A percentile compares a stretch with the other conserved stretches of the same genome.
Evolutionary conservation across 1,140 invertebrate genomes (phyloP).

Genomic region (Drosophila quadrilineata): DNA sequence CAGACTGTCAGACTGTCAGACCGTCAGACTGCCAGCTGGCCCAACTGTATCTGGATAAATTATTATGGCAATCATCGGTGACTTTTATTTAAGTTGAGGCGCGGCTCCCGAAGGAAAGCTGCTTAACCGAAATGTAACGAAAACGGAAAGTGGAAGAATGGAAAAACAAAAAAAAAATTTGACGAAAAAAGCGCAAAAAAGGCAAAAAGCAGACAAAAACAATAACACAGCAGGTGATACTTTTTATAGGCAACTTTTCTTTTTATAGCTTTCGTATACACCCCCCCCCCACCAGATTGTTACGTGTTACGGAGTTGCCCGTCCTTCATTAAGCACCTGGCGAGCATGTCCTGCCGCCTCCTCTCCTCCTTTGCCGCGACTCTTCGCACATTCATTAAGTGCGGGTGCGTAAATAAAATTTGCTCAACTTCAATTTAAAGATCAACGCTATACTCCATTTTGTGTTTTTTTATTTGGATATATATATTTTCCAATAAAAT

Average conservation of each 20-base stretch:
- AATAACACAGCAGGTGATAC: slow-evolving; percentile 76
- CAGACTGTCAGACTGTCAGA: too few relatives aligned
- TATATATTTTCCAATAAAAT: background rate
- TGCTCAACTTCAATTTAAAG: slow-evolving; percentile 51
- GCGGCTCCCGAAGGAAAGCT: slow-evolving; percentile 5
- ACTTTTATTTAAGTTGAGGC: slow-evolving; percentile 62
- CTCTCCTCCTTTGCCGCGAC: background rate
- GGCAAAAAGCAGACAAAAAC: slow-evolving; percentile 44
- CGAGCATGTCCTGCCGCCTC: background rate
- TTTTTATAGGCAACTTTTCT: slow-evolving; percentile 36
- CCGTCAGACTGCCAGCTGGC: slow-evolving; percentile 2
- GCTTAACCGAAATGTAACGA: too few relatives aligned
- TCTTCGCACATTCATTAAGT: slow-evolving; percentile 9
- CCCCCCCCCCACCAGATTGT: too few relatives aligned
- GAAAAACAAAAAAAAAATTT: slow-evolving; percentile 9
- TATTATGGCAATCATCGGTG: slow-evolving; percentile 75
- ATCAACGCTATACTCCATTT: background rate
- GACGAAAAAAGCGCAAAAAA: slow-evolving; percentile 2
- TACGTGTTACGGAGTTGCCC: slow-evolving; percentile 27
- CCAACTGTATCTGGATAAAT: slow-evolving; percentile 47
- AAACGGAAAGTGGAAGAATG: too few relatives aligned
- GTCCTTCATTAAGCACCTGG: slow-evolving; percentile 50
- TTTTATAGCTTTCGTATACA: slow-evolving; percentile 34
- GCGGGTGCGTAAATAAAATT: slow-evolving; percentile 35
- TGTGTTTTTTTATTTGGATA: background rate